These are phyloP conservation scores for Chionis minor DNA, from an alignment of 2,113 vertebrate genomes.

Conservation along the genomic window DNA sequence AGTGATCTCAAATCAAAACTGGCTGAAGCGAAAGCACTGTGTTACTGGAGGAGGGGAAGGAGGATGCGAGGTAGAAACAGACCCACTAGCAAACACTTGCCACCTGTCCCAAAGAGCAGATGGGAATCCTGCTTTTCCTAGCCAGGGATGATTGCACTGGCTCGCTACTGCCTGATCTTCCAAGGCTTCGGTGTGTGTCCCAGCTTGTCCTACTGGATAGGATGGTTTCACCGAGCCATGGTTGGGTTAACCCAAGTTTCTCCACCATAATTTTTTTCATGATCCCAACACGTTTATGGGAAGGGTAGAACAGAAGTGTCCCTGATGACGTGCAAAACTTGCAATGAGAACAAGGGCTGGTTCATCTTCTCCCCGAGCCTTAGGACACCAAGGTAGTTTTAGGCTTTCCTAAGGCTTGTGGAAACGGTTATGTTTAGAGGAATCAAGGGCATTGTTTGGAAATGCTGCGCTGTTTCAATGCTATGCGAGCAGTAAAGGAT, in stretches of 20 bases:
- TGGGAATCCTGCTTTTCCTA: not conserved
- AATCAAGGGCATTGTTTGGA: not conserved
- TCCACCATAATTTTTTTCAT: not conserved
- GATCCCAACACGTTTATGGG: not conserved
- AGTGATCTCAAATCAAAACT: not conserved
- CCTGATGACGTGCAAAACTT: fast-evolving
- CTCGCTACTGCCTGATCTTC: not conserved
- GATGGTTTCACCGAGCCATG: fast-evolving
- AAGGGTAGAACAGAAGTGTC: not conserved
- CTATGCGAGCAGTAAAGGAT: not conserved
- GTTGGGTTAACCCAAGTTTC: not conserved
- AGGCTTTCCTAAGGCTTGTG: not conserved
- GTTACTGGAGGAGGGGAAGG: not conserved
- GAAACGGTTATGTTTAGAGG: not conserved
- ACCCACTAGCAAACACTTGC: not conserved
- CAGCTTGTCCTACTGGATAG: not conserved
- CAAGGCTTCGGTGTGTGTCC: not conserved
- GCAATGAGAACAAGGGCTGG: not conserved
- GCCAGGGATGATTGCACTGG: not conserved
- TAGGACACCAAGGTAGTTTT: not conserved
- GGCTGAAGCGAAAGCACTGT: not conserved
- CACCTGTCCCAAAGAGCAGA: not conserved
- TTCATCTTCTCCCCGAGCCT: not conserved
- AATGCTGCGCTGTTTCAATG: not conserved
- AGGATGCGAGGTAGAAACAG: not conserved